A percentile compares a stretch with the other conserved stretches of the same genome.
phyloP scores from a whole-genome alignment of 2,113 vertebrate genomes.

The Nothocercus julius region DNA sequence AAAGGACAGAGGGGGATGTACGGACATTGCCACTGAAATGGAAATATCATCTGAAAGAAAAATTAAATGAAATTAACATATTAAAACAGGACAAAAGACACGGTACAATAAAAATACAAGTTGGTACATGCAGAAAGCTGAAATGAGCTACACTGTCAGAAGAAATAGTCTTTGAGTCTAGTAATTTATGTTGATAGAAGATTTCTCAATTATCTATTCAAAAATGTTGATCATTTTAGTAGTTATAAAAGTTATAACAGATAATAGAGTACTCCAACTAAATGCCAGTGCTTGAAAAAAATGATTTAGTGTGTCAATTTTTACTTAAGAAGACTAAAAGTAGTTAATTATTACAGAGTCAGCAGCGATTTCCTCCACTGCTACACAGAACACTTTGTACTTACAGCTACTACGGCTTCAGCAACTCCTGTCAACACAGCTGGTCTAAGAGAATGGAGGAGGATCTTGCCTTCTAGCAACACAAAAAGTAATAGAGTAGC shows the following conservation, averaged over 20 bases:
- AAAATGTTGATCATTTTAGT: background rate
- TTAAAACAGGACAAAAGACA: constrained; percentile 47
- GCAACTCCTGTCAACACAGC: constrained; percentile 97
- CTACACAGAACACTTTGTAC: constrained; percentile 66
- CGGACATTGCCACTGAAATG: constrained; percentile 98
- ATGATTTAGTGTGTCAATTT: background rate
- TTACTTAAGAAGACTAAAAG: background rate
- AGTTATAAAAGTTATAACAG: background rate
- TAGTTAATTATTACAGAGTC: background rate
- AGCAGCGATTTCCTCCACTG: background rate
- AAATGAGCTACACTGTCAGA: background rate
- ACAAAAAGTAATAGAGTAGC: constrained; percentile 92
- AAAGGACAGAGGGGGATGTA: constrained; percentile 98
- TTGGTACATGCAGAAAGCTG: background rate
- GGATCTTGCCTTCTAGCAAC: constrained; percentile 93
- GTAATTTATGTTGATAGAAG: background rate
- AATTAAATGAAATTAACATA: constrained; percentile 38
- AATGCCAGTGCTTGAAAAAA: background rate
- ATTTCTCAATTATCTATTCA: background rate
- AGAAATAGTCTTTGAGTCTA: background rate
- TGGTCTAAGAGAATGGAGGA: constrained; percentile 95
- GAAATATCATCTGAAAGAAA: constrained; percentile 94
- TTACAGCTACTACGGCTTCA: constrained; percentile 96
- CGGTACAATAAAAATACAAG: background rate
- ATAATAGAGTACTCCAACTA: background rate